These are phyloP conservation scores for human DNA, from an alignment of 2,113 vertebrate species.

Conservation along the genomic window DNA sequence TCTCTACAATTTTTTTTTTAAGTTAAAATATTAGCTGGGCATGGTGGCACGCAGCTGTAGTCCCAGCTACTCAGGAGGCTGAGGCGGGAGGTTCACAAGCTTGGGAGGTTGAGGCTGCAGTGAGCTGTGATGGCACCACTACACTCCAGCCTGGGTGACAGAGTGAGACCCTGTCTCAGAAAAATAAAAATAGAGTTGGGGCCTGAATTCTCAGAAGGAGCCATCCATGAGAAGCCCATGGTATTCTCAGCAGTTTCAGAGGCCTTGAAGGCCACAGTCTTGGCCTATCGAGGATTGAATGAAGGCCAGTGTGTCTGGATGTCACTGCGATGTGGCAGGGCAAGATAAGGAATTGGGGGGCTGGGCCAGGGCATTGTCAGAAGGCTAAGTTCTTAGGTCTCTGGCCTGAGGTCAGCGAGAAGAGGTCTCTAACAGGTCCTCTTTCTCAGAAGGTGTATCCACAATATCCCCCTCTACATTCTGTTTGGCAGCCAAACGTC, in stretches of 20 bases:
- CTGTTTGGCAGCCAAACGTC: neutral
- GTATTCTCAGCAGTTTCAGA: neutral
- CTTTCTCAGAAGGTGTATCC: neutral
- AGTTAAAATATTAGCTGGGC: too few species aligned
- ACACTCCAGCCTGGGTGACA: too few species aligned
- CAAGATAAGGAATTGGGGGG: neutral
- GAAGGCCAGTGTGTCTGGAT: neutral
- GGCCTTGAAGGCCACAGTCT: neutral
- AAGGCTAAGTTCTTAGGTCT: neutral
- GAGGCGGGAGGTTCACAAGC: too few species aligned
- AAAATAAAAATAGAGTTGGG: neutral
- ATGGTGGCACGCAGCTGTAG: too few species aligned
- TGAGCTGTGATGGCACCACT: too few species aligned
- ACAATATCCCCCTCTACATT: neutral
- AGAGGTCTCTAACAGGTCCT: neutral
- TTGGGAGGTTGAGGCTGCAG: too few species aligned
- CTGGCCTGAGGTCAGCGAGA: neutral
- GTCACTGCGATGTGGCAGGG: neutral
- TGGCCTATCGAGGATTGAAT: neutral
- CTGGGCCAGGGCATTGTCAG: neutral
- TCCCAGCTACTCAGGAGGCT: too few species aligned
- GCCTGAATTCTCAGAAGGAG: neutral
- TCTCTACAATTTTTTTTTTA: too few species aligned
- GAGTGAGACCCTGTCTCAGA: too few species aligned
- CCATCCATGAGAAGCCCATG: neutral